phyloP scores from a whole-genome alignment of 2,113 vertebrate species.

The Sturnira hondurensis region DNA sequence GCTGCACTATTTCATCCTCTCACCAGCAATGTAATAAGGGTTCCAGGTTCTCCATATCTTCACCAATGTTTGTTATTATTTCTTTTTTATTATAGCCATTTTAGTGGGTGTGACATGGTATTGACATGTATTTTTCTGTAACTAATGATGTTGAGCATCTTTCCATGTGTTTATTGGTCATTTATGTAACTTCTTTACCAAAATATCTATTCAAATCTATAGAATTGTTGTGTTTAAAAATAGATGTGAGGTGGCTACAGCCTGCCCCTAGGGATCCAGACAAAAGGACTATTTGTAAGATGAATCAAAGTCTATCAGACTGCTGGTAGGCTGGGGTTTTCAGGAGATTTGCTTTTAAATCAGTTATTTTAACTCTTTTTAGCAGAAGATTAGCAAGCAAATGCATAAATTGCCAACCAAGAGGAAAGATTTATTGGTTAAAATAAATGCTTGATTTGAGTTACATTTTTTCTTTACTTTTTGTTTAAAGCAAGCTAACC shows the following conservation, averaged over 20 bases:
- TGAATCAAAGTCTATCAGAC: background rate
- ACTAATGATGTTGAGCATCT: background rate
- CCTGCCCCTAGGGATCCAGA: background rate
- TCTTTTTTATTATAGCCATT: background rate
- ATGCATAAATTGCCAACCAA: background rate
- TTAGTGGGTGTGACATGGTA: background rate
- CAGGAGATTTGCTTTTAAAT: background rate
- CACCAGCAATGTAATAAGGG: background rate
- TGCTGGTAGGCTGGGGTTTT: background rate
- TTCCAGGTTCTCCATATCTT: background rate
- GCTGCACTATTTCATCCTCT: background rate
- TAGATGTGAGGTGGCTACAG: background rate
- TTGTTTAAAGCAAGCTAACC: background rate
- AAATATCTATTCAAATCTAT: background rate
- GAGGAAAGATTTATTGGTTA: background rate
- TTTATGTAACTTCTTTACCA: background rate
- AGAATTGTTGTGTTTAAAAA: background rate
- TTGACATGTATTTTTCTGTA: background rate
- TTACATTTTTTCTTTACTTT: background rate
- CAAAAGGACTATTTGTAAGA: background rate
- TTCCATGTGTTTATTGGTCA: background rate
- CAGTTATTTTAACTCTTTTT: constrained; percentile 33
- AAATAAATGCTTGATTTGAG: constrained; percentile 26
- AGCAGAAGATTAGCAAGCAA: background rate
- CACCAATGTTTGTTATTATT: background rate